phyloP scores from a whole-genome alignment of 1,140 invertebrate species.

The Daktulosphaira vitifoliae region DNA sequence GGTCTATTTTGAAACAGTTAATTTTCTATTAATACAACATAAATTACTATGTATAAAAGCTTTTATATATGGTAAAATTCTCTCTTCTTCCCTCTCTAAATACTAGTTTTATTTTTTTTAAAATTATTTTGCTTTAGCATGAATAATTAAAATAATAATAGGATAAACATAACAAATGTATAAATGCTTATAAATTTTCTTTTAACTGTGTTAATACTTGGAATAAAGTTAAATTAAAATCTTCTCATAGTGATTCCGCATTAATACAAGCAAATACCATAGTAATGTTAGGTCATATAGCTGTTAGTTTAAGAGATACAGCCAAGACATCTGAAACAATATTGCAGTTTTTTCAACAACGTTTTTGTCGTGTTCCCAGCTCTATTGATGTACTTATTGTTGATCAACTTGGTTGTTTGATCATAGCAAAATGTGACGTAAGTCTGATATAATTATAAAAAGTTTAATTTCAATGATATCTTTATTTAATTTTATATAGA shows the following conservation, averaged over 20 bases:
- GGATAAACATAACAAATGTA: too few species aligned
- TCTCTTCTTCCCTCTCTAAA: too few species aligned
- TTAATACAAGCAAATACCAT: slow-evolving; percentile 94
- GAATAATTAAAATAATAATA: too few species aligned
- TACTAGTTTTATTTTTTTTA: too few species aligned
- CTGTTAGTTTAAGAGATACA: slow-evolving; percentile 84
- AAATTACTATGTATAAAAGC: too few species aligned
- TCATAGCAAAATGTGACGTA: slow-evolving; percentile 79
- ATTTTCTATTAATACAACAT: too few species aligned
- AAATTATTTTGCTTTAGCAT: too few species aligned
- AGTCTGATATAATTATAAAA: slow-evolving; percentile 31
- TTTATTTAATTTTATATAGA: slow-evolving; percentile 43
- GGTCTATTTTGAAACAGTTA: too few species aligned
- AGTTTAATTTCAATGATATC: not conserved
- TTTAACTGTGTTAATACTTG: too few species aligned
- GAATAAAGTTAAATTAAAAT: too few species aligned
- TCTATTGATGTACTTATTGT: slow-evolving; percentile 88
- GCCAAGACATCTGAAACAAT: slow-evolving; percentile 90
- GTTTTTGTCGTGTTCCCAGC: slow-evolving; percentile 81
- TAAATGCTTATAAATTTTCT: too few species aligned
- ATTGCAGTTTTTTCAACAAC: slow-evolving; percentile 91
- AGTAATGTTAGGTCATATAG: slow-evolving; percentile 92
- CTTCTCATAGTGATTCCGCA: slow-evolving; percentile 66
- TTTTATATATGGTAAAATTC: too few species aligned
- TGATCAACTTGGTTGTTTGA: slow-evolving; percentile 94